Base-by-base conservation (phyloP, 2,797 vertebrate genomes). In the Serranus cabrilla region DNA sequence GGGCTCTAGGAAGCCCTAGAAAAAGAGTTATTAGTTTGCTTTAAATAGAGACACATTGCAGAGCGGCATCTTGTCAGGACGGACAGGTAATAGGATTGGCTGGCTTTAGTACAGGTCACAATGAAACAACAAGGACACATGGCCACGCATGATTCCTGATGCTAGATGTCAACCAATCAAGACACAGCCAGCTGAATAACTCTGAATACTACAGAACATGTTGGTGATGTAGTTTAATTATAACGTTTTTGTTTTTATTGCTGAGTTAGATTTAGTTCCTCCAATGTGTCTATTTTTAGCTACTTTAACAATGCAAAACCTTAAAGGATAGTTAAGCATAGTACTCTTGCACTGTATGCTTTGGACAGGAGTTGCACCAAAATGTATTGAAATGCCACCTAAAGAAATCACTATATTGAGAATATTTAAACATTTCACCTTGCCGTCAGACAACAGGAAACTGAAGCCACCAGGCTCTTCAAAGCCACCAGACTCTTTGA, bases 21-120 rank as follows among this genome's bases (percentile, higher is more conserved):
- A 81, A 85, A 87, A 84, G 78, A 85, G 66, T 60, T 74, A 84
- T 86, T 84, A 89, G 86, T 87, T 81, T 68, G 60, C 88, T 88
- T 91, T 85, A 90, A 92, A 92, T 90, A 92, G 90, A 88, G 55
- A 76, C 81, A 77, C 83, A 84, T 80, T 86, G 78, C 82, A 80
- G 74, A 71, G 46, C 74, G 66, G 72, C 69, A 27, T 77, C 78
- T 31, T 56, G 76, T 20, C 17, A 2, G 83, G 79, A 61, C 31
- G 39, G 12, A 59, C 46, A 11, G 74, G 69, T 95, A 94, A 95
- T 93, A 86, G 94, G 93, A 95, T 95, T 93, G 82, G 23, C 76
- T 74, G 83, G 91, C 76, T 82, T 93, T 89, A 89, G 85, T 76
- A 69, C 18, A 37, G 82, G 84, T 86, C 83, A 85, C 69, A 76